Percentiles rank a stretch among this genome's conserved stretches.
phyloP scores from a whole-genome alignment of 2,113 vertebrate genomes.

The Prunella himalayana region DNA sequence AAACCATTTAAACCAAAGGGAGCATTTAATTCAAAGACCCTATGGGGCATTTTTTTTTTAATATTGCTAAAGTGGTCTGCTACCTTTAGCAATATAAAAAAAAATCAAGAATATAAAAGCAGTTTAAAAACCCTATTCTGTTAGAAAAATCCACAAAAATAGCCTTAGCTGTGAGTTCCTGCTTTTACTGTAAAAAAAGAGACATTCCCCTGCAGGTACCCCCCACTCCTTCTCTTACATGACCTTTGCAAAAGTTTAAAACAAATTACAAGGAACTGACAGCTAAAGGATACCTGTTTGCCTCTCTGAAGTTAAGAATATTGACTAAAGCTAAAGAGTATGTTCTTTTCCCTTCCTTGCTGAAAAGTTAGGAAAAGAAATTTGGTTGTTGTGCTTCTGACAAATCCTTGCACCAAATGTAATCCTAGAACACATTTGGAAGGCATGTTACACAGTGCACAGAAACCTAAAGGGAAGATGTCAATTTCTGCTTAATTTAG shows the following conservation, averaged over 20 bases:
- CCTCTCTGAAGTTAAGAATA: not conserved
- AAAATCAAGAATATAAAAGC: not conserved
- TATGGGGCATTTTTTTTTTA: not conserved
- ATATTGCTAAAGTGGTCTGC: not conserved
- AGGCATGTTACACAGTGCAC: not conserved
- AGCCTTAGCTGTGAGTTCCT: not conserved
- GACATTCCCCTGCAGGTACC: not conserved
- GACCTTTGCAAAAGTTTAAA: slow-evolving; percentile 6
- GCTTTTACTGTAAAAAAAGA: not conserved
- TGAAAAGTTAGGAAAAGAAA: not conserved
- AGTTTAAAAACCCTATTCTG: not conserved
- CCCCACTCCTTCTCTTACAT: not conserved
- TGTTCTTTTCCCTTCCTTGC: not conserved
- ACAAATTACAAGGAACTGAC: not conserved
- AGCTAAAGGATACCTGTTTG: not conserved
- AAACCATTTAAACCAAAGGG: not conserved
- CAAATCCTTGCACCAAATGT: not conserved
- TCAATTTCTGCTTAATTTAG: not conserved
- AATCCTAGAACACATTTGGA: not conserved
- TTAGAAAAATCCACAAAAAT: slow-evolving; percentile 19
- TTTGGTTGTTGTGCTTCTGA: not conserved
- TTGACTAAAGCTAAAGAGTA: not conserved
- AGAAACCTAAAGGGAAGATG: not conserved
- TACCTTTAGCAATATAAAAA: not conserved
- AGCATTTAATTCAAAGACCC: slow-evolving; percentile 30